Percentiles rank a stretch among this genome's conserved stretches.
phyloP scores from a whole-genome alignment of 2,888 invertebrate genomes.

The Drosophila aldrichi region DNA sequence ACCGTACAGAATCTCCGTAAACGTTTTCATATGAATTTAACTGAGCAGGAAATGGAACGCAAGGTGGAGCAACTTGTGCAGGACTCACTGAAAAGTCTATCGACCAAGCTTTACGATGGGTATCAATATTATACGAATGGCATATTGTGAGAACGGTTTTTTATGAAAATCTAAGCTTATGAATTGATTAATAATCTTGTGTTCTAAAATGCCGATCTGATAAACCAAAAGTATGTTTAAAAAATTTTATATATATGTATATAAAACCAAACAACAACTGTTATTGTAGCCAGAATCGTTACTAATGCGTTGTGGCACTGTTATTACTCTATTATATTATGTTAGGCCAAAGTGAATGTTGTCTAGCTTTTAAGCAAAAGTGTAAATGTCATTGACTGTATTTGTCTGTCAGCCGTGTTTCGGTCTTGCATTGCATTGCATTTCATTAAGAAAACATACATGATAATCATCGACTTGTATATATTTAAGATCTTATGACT shows the following conservation, averaged over 20 bases:
- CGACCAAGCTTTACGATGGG: conserved; percentile 99
- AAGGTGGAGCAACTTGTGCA: conserved; percentile 97
- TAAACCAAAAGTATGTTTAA: conserved; percentile 73
- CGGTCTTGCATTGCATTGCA: conserved; percentile 62
- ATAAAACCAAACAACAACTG: conserved; percentile 63
- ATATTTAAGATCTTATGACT: conserved; percentile 51
- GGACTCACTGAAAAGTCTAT: conserved; percentile 97
- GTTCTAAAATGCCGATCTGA: conserved; percentile 50
- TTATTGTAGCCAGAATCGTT: conserved; percentile 72
- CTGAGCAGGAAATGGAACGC: conserved; percentile 96
- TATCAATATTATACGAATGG: conserved; percentile 99
- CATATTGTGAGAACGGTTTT: conserved; percentile 88
- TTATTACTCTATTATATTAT: conserved; percentile 50
- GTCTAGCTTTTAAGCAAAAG: conserved; percentile 69
- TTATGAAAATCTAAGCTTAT: conserved; percentile 85
- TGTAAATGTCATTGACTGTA: conserved; percentile 68
- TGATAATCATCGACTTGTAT: conserved; percentile 57
- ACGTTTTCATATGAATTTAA: conserved; percentile 96
- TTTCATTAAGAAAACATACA: conserved; percentile 48
- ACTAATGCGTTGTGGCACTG: conserved; percentile 61
- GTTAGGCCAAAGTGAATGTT: conserved; percentile 71
- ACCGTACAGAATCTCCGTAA: conserved; percentile 96
- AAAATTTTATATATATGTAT: conserved; percentile 39
- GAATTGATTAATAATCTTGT: conserved; percentile 21
- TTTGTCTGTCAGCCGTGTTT: conserved; percentile 48